Percentiles rank a stretch among this genome's conserved stretches.
phyloP scores from a whole-genome alignment of 2,797 vertebrate genomes.

The Rousettus madagascariensis region DNA sequence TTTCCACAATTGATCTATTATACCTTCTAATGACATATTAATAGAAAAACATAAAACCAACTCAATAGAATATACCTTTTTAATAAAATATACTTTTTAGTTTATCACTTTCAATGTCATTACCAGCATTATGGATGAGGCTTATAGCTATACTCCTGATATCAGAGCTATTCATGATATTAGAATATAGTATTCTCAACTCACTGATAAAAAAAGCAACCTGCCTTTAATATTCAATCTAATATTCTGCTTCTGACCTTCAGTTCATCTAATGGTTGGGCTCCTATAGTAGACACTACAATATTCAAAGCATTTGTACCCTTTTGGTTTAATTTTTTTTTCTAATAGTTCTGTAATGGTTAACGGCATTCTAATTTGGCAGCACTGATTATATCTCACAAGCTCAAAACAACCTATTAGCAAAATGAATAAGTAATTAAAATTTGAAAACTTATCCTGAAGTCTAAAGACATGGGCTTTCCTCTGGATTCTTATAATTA shows the following conservation, averaged over 20 bases:
- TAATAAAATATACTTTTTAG: conserved; percentile 3
- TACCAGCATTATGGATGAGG: neutral
- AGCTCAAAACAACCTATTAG: neutral
- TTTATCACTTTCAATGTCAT: conserved; percentile 4
- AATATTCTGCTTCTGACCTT: neutral
- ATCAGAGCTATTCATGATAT: conserved; percentile 14
- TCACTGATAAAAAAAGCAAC: neutral
- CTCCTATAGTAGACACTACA: neutral
- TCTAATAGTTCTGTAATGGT: neutral
- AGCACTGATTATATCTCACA: neutral
- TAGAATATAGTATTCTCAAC: neutral
- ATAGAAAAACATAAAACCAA: neutral
- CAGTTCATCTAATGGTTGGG: neutral
- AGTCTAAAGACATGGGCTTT: neutral
- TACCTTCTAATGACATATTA: conserved; percentile 35
- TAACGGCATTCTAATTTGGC: neutral
- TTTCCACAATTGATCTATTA: conserved; percentile 15
- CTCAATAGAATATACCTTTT: neutral
- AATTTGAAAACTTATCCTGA: neutral
- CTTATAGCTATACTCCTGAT: neutral
- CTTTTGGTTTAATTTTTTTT: neutral
- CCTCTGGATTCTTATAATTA: neutral
- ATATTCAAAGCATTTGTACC: neutral
- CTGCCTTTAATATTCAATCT: neutral
- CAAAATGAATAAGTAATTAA: conserved; percentile 3